These are phyloP conservation scores for Carassius gibelio DNA, from an alignment of 2,113 vertebrate genomes.

Conservation along the genomic window DNA sequence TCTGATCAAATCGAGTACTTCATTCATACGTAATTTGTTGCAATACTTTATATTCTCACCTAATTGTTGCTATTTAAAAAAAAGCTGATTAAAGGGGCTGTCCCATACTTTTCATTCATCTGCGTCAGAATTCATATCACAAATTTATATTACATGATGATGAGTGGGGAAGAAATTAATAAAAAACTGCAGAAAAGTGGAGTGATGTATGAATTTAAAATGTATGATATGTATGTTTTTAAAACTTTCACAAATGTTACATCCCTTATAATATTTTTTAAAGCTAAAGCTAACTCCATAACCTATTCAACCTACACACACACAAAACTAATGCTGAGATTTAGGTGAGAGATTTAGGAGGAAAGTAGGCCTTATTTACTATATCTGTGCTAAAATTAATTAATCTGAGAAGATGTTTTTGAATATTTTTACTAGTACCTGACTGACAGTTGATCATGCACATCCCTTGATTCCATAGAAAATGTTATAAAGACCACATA, in stretches of 20 bases:
- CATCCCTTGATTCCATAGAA: no score
- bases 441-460: no score
- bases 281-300: not conserved
- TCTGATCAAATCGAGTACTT: not conserved
- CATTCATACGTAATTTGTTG: slow-evolving; percentile 1
- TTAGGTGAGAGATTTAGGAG: no score
- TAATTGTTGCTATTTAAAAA: not conserved
- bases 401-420: no score
- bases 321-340: no score
- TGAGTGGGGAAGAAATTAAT: not conserved
- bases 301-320: not conserved
- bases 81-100: not conserved
- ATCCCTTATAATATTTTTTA: not conserved
- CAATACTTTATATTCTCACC: not conserved
- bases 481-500: no score
- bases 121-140: not conserved
- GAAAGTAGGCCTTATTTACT: no score
- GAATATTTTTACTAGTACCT: no score
- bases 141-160: not conserved
- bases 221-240: not conserved
- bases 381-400: no score
- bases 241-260: no score
- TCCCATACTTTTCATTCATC: no score
- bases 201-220: not conserved
- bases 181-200: not conserved